phyloP scores from a whole-genome alignment of 2,797 vertebrate species.

The Fistularia commersonii region DNA sequence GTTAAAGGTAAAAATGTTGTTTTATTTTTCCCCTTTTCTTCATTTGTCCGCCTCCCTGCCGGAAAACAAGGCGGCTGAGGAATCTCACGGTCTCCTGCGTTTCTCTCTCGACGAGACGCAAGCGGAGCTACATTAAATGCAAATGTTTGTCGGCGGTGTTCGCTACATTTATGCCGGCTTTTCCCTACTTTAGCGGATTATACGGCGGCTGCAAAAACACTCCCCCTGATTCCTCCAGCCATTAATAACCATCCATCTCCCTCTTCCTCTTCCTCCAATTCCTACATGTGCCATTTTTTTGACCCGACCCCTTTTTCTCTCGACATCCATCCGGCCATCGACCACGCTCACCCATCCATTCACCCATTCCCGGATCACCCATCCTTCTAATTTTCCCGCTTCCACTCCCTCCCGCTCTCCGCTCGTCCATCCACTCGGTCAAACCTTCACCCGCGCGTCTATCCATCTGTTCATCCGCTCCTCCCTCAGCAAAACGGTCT shows the following conservation, averaged over 20 bases:
- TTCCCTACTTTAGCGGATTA: background rate
- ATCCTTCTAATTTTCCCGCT: slow-evolving; percentile 34
- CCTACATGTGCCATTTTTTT: slow-evolving; percentile 24
- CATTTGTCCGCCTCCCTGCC: slow-evolving; percentile 9
- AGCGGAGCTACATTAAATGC: too few relatives aligned
- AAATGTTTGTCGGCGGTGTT: too few relatives aligned
- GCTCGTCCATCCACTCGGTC: slow-evolving; percentile 27
- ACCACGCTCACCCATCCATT: slow-evolving; percentile 4
- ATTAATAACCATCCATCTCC: slow-evolving; percentile 30
- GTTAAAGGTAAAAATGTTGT: slow-evolving; percentile 29
- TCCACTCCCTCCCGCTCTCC: slow-evolving; percentile 7
- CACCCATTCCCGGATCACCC: slow-evolving; percentile 15
- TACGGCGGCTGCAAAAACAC: slow-evolving; percentile 29
- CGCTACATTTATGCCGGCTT: background rate
- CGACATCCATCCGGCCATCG: slow-evolving; percentile 15
- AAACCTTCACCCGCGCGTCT: slow-evolving; percentile 8
- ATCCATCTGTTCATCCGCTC: slow-evolving; percentile 34
- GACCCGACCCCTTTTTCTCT: slow-evolving; percentile 23
- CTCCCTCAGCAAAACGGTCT: slow-evolving; percentile 19
- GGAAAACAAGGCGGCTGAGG: background rate
- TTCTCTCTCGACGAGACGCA: too few relatives aligned
- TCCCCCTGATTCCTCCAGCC: slow-evolving; percentile 31
- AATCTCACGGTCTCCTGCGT: too few relatives aligned
- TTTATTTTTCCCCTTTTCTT: slow-evolving; percentile 30
- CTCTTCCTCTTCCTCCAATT: background rate